Evolutionary conservation across 2,113 vertebrate genomes (phyloP).

Genomic region (Reinhardtius hippoglossoides): DNA sequence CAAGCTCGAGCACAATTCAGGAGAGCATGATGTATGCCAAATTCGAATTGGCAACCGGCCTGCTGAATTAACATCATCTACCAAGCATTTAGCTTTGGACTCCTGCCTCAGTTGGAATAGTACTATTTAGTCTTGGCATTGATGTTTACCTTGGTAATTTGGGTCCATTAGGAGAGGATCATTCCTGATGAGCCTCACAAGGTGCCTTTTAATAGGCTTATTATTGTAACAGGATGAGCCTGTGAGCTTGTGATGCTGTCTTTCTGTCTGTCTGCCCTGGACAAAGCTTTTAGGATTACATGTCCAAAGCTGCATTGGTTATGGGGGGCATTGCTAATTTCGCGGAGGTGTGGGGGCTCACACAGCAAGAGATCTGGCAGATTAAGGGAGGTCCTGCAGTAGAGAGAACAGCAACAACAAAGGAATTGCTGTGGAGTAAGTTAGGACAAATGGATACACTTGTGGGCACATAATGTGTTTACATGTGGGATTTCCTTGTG

Average conservation of each 20-base stretch:
- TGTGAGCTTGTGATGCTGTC: constrained; percentile 36
- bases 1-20: constrained; percentile 28
- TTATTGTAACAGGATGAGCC: constrained; percentile 45
- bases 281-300: constrained; percentile 54
- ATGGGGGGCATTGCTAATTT: neutral
- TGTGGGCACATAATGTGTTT: neutral
- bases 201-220: constrained; percentile 44
- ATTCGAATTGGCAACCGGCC: constrained; percentile 9
- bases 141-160: constrained; percentile 27
- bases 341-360: neutral
- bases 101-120: constrained; percentile 17
- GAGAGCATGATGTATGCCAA: constrained; percentile 41
- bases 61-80: constrained; percentile 39
- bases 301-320: constrained; percentile 18
- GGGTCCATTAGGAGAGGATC: constrained; percentile 33
- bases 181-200: constrained; percentile 12
- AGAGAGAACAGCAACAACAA: constrained; percentile 12
- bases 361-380: neutral
- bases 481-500: constrained; percentile 1
- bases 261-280: constrained; percentile 28
- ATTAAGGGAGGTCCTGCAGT: neutral
- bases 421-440: neutral
- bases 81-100: constrained; percentile 28
- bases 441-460: neutral
- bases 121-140: constrained; percentile 16